phyloP scores from a whole-genome alignment of 2,113 vertebrate genomes.

The Struthidea cinerea region DNA sequence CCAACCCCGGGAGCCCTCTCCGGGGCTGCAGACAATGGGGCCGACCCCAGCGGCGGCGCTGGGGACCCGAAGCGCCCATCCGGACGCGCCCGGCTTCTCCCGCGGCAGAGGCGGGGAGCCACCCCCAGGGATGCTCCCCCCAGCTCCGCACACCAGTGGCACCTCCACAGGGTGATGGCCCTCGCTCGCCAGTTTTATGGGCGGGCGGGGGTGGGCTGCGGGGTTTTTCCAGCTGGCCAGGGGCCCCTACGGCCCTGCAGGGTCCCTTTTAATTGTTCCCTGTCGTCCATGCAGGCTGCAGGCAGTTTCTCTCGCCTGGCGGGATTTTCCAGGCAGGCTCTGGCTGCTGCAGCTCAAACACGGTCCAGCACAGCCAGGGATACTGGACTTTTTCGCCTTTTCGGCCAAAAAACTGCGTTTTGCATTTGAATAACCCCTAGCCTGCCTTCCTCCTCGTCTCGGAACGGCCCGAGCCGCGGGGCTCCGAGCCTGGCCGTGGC shows the following conservation, averaged over 20 bases:
- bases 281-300: neutral
- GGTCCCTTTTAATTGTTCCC: constrained; percentile 2
- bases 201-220: neutral
- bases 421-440: neutral
- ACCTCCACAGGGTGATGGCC: neutral
- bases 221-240: neutral
- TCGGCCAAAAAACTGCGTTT: neutral
- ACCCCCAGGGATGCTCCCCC: neutral
- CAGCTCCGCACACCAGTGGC: neutral
- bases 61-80: neutral
- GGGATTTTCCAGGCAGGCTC: constrained; percentile 15
- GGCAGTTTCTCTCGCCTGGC: constrained; percentile 18
- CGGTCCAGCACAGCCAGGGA: neutral
- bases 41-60: neutral
- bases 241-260: neutral
- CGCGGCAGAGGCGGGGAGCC: neutral
- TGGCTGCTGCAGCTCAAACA: neutral
- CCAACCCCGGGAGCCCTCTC: neutral
- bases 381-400: neutral
- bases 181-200: neutral
- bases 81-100: neutral
- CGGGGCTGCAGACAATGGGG: constrained; percentile 17
- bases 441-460: neutral
- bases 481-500: neutral
- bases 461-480: neutral